These are phyloP conservation scores for Mus pahari DNA, from an alignment of 2,113 vertebrate genomes.

Conservation along the genomic window DNA sequence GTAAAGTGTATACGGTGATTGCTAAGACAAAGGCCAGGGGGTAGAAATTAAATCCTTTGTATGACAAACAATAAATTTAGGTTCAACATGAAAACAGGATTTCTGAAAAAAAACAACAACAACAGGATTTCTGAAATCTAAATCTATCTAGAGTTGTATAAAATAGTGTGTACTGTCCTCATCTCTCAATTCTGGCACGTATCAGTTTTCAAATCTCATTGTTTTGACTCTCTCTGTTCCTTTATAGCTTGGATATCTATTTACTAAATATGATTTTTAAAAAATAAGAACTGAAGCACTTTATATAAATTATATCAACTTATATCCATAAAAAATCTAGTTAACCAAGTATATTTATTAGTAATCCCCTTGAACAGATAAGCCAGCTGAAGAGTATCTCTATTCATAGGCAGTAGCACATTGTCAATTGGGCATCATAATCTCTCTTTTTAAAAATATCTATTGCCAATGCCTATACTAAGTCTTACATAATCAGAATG, in stretches of 20 bases:
- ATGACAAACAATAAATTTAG: not conserved
- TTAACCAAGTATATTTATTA: not conserved
- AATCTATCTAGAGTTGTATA: not conserved
- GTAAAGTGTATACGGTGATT: not conserved
- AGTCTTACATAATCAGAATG: not conserved
- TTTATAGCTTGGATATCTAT: not conserved
- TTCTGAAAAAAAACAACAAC: no score
- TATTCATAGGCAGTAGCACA: not conserved
- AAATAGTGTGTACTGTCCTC: not conserved
- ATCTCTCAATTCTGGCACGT: not conserved
- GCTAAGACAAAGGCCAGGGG: not conserved
- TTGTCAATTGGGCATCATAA: fast-evolving
- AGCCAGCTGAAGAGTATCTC: not conserved
- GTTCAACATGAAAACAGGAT: not conserved
- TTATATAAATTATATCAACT: not conserved
- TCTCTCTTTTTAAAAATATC: not conserved
- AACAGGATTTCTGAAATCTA: not conserved
- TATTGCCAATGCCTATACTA: not conserved
- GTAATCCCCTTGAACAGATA: not conserved
- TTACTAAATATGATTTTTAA: not conserved
- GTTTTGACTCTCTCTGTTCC: not conserved
- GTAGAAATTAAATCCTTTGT: not conserved
- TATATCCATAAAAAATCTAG: not conserved
- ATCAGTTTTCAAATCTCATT: not conserved
- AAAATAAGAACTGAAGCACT: not conserved